Percentiles rank a stretch among this genome's conserved stretches.
Conservation (phyloP, 1,140 invertebrate genomes). For the Zaprionus davidi region DNA sequence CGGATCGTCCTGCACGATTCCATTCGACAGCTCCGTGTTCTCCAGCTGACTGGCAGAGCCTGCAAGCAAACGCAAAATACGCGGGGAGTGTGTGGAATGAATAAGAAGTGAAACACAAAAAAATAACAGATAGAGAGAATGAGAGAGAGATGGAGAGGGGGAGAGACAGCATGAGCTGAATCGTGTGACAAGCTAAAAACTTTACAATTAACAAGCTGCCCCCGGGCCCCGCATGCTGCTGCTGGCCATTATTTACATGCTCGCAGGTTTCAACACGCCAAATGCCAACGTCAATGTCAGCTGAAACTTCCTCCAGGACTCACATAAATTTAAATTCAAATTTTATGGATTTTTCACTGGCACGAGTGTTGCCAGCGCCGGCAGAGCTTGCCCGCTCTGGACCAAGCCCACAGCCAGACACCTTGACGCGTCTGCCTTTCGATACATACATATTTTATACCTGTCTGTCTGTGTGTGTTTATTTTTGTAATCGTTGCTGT, state of each 20-base stretch:
- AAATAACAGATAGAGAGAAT: neutral
- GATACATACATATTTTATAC: constrained; percentile 15
- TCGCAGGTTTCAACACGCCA: constrained; percentile 52
- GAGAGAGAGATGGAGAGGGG: neutral
- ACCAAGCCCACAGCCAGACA: constrained; percentile 31
- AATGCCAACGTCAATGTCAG: constrained; percentile 34
- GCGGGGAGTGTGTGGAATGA: neutral
- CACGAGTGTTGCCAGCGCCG: neutral
- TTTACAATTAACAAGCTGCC: constrained; percentile 66
- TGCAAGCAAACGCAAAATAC: constrained; percentile 36
- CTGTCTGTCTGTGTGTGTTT: constrained; percentile 4
- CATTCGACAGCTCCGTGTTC: constrained; percentile 82
- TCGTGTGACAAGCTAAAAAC: constrained; percentile 44
- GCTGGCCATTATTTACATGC: constrained; percentile 65
- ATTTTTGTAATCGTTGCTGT: constrained; percentile 42
- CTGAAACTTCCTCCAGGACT: constrained; percentile 42
- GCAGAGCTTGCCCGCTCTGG: constrained; percentile 1
- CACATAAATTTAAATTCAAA: constrained; percentile 81
- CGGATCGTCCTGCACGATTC: constrained; percentile 87
- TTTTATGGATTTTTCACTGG: constrained; percentile 69
- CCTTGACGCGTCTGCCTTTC: constrained; percentile 36
- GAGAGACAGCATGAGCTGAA: constrained; percentile 4
- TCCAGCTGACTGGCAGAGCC: constrained; percentile 84
- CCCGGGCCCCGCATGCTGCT: constrained; percentile 14
- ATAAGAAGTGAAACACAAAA: neutral